Percentiles rank a stretch among this genome's conserved stretches.
phyloP scores from a whole-genome alignment of 2,113 vertebrate genomes.

The Alligator mississippiensis region DNA sequence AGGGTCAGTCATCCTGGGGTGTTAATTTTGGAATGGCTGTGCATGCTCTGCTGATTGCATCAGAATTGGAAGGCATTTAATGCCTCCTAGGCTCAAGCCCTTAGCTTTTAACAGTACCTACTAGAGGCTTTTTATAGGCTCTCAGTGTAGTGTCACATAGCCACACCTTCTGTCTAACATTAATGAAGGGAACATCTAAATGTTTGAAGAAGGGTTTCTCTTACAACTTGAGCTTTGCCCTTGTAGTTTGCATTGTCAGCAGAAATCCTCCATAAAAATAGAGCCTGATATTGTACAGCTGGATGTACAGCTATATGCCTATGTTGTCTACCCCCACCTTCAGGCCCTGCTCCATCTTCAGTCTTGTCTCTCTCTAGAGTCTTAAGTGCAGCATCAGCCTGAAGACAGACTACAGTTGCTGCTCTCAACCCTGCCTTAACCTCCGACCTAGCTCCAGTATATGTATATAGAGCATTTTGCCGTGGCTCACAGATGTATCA shows the following conservation, averaged over 20 bases:
- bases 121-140: neutral
- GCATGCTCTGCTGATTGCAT: too few species aligned
- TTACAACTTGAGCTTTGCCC: neutral
- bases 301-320: neutral
- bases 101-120: neutral
- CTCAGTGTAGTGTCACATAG: conserved; percentile 7
- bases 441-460: neutral
- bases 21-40: neutral
- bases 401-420: neutral
- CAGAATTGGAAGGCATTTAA: neutral
- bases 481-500: neutral
- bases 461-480: neutral
- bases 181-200: neutral
- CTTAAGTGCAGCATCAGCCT: neutral
- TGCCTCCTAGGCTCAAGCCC: neutral
- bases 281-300: conserved; percentile 7
- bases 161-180: neutral
- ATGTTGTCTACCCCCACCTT: neutral
- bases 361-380: neutral
- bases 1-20: neutral
- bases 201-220: neutral
- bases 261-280: conserved; percentile 13
- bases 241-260: conserved; percentile 12
- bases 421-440: neutral
- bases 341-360: neutral